Evolutionary conservation across 2,888 invertebrate species (phyloP), one percentile per base, ranked within the genome.

Genomic region (Platynereis dumerilii): DNA sequence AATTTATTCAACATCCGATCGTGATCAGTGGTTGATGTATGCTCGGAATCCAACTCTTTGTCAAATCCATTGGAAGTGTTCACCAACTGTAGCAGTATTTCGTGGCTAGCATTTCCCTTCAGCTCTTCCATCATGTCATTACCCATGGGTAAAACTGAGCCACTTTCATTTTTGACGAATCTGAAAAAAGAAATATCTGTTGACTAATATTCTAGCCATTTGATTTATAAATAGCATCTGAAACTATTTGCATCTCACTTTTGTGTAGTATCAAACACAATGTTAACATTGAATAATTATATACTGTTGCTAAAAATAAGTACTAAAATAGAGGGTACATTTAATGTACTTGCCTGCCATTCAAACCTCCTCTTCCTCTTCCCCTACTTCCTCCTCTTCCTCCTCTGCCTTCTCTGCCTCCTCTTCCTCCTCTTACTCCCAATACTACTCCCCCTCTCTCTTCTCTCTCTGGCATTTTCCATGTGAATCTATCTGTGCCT

Each of bases 11-110:
- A 5, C 48, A 48, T n/a, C 20, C 48, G 48, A 7, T 48, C 48
- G n/a, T n/a, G 48, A n/a, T 48, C 22, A 5, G 5, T n/a, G 3
- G 34, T 5, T 5, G 34, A 34, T 7, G 48, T 12, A n/a, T 48
- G 48, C 5, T 48, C 48, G 3, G 7, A n/a, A 48, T 48, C 48
- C 3, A 48, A n/a, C 22, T 48, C 48, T 48, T 48, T 48, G n/a
- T 48, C 48, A 48, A 48, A 48, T 7, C 48, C 48, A 48, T 48
- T 48, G 20, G n/a, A 22, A 20, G n/a, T 17, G n/a, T 20, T 48
- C 5, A n/a, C n/a, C 20, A 48, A 20, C n/a, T 5, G 5, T 10
- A 17, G 7, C 15, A 55, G 24, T 24, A 55, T 55, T 24, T 55
- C 26, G 17, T 55, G 17, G 17, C 7, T 10, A 10, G 7, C 55